These are phyloP conservation scores for Ceyx melanurus DNA, from an alignment of 2,113 vertebrate genomes.

Conservation along the genomic window DNA sequence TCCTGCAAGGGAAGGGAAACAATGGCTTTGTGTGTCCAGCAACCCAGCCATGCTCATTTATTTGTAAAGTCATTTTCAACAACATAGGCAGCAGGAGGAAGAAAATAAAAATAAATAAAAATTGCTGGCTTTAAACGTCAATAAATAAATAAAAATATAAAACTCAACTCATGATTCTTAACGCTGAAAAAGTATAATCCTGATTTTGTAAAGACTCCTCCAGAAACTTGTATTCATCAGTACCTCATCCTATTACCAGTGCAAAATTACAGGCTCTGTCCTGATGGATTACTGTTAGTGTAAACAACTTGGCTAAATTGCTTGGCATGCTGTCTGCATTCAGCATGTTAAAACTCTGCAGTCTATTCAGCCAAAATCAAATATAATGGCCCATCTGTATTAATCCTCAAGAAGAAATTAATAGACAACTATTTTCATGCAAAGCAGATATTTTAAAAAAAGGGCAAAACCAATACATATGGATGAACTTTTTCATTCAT, in stretches of 20 bases:
- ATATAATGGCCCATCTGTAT: slow-evolving; percentile 60
- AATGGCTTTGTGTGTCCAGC: slow-evolving; percentile 15
- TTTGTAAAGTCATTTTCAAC: neutral
- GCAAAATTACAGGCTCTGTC: slow-evolving; percentile 44
- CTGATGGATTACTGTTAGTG: slow-evolving; percentile 53
- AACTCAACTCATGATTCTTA: neutral
- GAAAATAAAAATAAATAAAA: neutral
- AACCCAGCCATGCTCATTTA: neutral
- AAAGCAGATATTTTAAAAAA: slow-evolving; percentile 62
- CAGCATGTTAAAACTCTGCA: slow-evolving; percentile 42
- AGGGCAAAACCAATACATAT: slow-evolving; percentile 52
- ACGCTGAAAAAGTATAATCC: neutral
- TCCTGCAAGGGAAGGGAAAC: slow-evolving; percentile 1
- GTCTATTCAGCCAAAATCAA: slow-evolving; percentile 49
- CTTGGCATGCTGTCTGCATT: slow-evolving; percentile 50
- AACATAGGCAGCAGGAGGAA: neutral
- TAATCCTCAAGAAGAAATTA: slow-evolving; percentile 66
- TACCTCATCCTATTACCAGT: slow-evolving; percentile 44
- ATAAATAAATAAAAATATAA: neutral
- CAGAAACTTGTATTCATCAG: slow-evolving; percentile 40
- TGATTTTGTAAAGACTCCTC: slow-evolving; percentile 26
- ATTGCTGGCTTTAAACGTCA: neutral
- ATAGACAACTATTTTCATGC: slow-evolving; percentile 67
- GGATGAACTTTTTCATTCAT: slow-evolving; percentile 67
- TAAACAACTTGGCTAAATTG: slow-evolving; percentile 66